Percentiles rank a stretch among this genome's conserved stretches.
Evolutionary conservation across 2,888 invertebrate species (phyloP).

Genomic region (Scaptodrosophila latifasciaeformis): DNA sequence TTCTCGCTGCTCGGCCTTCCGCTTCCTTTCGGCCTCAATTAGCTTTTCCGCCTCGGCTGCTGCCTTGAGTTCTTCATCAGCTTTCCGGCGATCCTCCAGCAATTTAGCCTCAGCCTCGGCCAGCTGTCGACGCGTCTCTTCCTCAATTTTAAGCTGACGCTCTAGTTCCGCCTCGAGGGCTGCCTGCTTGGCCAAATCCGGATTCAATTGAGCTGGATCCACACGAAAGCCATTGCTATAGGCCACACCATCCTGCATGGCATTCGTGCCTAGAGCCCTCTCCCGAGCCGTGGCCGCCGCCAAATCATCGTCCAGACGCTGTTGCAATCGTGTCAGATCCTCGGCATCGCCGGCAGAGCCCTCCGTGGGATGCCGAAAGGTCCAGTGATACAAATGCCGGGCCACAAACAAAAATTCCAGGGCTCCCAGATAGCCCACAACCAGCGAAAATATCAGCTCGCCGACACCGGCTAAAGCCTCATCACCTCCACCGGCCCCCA

Average conservation of each 20-base stretch:
- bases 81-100: constrained; percentile 43
- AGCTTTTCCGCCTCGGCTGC: constrained; percentile 32
- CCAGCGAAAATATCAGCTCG: constrained; percentile 83
- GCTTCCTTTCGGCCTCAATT: constrained; percentile 17
- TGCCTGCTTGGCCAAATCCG: constrained; percentile 21
- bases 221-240: constrained; percentile 73
- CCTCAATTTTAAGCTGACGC: constrained; percentile 62
- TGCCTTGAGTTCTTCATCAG: constrained; percentile 25
- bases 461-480: constrained; percentile 80
- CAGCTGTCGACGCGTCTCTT: constrained; percentile 63
- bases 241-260: constrained; percentile 72
- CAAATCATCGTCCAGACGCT: constrained; percentile 60
- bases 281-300: constrained; percentile 55
- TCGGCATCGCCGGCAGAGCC: constrained; percentile 48
- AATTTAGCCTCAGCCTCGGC: constrained; percentile 64
- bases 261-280: constrained; percentile 47
- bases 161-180: constrained; percentile 63
- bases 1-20: constrained; percentile 26
- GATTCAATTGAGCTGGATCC: constrained; percentile 49
- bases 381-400: constrained; percentile 72
- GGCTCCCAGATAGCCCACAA: constrained; percentile 85
- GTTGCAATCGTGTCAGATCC: constrained; percentile 61
- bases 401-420: constrained; percentile 77
- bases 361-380: constrained; percentile 59
- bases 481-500: constrained; percentile 56